phyloP scores from a whole-genome alignment of 2,797 vertebrate species.

The Thamnophis elegans region DNA sequence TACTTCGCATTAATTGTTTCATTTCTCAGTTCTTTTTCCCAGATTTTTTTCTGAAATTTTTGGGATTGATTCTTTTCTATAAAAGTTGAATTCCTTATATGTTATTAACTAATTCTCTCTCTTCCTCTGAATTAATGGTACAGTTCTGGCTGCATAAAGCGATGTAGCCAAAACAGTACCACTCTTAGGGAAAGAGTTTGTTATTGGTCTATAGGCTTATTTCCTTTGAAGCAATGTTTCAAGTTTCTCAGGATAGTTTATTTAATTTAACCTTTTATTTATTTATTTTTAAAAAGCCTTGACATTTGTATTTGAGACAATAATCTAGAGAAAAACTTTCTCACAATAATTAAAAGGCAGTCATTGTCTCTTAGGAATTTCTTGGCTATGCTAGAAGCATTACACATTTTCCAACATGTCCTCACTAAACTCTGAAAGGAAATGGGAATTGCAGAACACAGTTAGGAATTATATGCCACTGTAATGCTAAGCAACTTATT shows the following conservation, averaged over 20 bases:
- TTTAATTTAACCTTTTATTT: neutral
- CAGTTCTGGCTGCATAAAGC: neutral
- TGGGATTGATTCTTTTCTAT: neutral
- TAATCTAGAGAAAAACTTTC: conserved; percentile 61
- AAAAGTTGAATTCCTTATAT: neutral
- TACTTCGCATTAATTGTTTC: neutral
- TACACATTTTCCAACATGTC: neutral
- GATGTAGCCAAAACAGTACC: neutral
- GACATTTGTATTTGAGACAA: conserved; percentile 43
- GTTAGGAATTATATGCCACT: neutral
- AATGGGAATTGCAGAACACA: conserved; percentile 32
- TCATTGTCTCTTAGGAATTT: conserved; percentile 60
- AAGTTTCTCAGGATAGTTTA: conserved; percentile 46
- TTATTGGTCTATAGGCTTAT: neutral
- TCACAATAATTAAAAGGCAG: conserved; percentile 57
- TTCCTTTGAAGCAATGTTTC: conserved; percentile 45
- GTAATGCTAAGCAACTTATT: conserved; percentile 7
- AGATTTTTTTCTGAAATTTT: neutral
- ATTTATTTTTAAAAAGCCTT: neutral
- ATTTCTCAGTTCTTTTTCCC: neutral
- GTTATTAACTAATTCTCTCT: neutral
- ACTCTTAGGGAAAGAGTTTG: neutral
- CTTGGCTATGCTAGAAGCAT: conserved; percentile 25
- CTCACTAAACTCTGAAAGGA: conserved; percentile 36
- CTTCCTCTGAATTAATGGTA: neutral